Evolutionary conservation across 2,888 invertebrate genomes (phyloP), one percentile per base, ranked within the genome.

Genomic region (Euplexia lucipara): DNA sequence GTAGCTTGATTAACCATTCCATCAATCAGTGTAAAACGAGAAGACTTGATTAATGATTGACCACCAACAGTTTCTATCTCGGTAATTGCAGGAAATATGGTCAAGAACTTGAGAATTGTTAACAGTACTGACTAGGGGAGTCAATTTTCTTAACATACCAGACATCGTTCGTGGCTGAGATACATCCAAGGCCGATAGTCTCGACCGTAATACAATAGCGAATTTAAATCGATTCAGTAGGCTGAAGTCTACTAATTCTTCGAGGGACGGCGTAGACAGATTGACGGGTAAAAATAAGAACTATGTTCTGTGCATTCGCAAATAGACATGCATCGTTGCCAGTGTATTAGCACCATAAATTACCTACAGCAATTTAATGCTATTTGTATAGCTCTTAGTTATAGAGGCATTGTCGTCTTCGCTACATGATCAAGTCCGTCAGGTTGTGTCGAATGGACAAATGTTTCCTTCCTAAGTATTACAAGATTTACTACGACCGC

Each of bases 181-280:
- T 62, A 39, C 52, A 60, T 18, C 14, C 66, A 75, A 61, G 62
- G 76, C 45, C 48, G 45, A n/a, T 62, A 41, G 12, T 20, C 18
- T 48, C 30, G 16, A 20, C 45, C 37, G 52, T 18, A 52, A 53
- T 61, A 75, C 78, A 77, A 79, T 62, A 66, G 70, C 52, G 56
- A 75, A 75, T 74, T 63, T 65, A 64, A 70, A 77, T 60, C 62
- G 64, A 64, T 65, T 63, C 66, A 67, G 67, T 71, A 69, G 64
- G 62, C 69, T 65, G 62, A 65, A 69, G 53, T 56, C 59, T 56
- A 45, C 32, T 52, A 41, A 34, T 53, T 26, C 61, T 52, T 45
- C 39, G 59, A 41, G 20, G 1, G 14, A 5, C 26, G 32, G 20
- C 37, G 35, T 37, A 57, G 54, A 45, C 48, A 58, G 73, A 64